These are phyloP conservation scores for Synergus itoensis DNA, from an alignment of 2,888 invertebrate species.

Conservation along the genomic window DNA sequence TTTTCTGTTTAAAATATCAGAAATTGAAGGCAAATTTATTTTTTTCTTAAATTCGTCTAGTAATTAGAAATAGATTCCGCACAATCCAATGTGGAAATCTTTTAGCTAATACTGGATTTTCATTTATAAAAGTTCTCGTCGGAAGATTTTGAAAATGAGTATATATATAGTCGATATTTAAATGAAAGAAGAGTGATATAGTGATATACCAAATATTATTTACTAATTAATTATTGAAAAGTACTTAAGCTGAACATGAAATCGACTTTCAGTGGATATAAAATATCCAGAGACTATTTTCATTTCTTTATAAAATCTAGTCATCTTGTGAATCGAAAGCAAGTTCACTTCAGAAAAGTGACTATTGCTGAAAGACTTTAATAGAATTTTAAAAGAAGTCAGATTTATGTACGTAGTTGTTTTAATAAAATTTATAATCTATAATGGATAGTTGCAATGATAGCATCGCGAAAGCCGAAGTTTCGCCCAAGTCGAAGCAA, in stretches of 20 bases:
- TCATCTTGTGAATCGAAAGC: background rate
- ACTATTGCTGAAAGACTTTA: conserved; percentile 39
- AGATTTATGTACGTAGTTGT: conserved; percentile 40
- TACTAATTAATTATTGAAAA: background rate
- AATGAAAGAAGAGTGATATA: conserved; percentile 1
- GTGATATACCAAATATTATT: conserved; percentile 4
- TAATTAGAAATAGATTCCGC: background rate
- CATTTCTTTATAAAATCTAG: conserved; percentile 5
- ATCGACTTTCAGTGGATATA: background rate
- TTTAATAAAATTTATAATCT: conserved; percentile 43
- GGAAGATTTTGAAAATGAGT: background rate
- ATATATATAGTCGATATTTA: background rate
- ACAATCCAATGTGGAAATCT: background rate
- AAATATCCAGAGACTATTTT: background rate
- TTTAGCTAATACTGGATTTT: background rate
- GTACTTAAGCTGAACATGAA: background rate
- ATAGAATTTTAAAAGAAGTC: conserved; percentile 34
- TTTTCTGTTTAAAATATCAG: background rate
- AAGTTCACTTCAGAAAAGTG: background rate
- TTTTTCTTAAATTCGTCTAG: background rate
- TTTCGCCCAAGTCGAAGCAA: conserved; percentile 72
- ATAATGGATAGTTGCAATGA: conserved; percentile 69
- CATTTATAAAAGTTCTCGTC: background rate
- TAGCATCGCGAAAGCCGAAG: conserved; percentile 61
- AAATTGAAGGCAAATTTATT: background rate